Conservation (phyloP, 2,888 invertebrate genomes). For the Nemotelus nigrinus region DNA sequence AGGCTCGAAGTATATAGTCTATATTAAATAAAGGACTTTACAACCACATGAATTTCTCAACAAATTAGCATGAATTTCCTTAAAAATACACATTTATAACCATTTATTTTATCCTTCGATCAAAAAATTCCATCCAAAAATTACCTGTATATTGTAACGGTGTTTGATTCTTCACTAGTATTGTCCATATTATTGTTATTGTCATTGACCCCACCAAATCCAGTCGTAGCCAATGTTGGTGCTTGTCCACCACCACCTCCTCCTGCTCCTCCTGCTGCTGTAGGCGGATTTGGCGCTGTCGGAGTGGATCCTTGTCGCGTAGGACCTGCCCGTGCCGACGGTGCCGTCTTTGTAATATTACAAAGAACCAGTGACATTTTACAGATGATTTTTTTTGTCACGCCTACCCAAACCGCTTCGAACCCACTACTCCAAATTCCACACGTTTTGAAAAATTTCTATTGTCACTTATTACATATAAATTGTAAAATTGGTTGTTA, state of each 20-base stretch:
- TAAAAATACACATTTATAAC: neutral
- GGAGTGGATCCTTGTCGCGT: constrained; percentile 52
- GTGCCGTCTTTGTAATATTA: constrained; percentile 52
- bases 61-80: neutral
- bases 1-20: no score
- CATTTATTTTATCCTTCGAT: neutral
- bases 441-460: constrained; percentile 49
- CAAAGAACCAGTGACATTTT: constrained; percentile 60
- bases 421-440: constrained; percentile 45
- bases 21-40: no score
- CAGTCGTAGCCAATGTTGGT: constrained; percentile 58
- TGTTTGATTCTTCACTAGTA: constrained; percentile 86
- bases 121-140: neutral
- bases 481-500: neutral
- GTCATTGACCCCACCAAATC: constrained; percentile 63
- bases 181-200: constrained; percentile 80
- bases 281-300: constrained; percentile 56
- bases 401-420: constrained; percentile 46
- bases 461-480: neutral
- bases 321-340: constrained; percentile 64
- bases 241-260: constrained; percentile 53
- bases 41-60: no score
- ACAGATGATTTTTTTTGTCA: constrained; percentile 46
- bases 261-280: neutral
- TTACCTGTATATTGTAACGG: constrained; percentile 90